Evolutionary conservation across 2,888 invertebrate genomes (phyloP).

Genomic region (Phorcus lineatus): DNA sequence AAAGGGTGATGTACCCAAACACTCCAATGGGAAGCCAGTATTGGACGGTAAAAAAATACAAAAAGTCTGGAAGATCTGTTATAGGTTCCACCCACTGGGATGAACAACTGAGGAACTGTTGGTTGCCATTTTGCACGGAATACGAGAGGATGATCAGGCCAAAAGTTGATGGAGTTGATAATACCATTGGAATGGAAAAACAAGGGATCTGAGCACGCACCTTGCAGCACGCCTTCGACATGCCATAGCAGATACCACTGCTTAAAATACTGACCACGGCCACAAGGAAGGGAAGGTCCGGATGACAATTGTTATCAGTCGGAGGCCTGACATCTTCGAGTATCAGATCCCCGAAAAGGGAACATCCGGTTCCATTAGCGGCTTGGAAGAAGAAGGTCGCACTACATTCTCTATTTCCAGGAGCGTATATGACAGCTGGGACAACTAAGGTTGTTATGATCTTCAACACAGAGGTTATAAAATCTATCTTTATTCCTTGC

Average conservation of each 20-base stretch:
- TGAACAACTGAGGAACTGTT: constrained; percentile 78
- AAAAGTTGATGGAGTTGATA: constrained; percentile 53
- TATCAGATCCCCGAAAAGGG: constrained; percentile 35
- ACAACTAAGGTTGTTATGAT: constrained; percentile 50
- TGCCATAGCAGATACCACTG: constrained; percentile 55
- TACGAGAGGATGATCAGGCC: constrained; percentile 54
- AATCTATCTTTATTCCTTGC: constrained; percentile 31
- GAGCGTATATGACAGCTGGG: constrained; percentile 47
- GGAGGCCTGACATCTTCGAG: constrained; percentile 33
- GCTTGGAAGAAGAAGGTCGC: constrained; percentile 43
- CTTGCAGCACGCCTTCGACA: constrained; percentile 58
- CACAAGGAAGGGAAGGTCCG: constrained; percentile 51
- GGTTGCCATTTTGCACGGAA: constrained; percentile 64
- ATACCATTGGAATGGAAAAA: constrained; percentile 53
- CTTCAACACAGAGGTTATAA: constrained; percentile 51
- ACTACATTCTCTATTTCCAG: constrained; percentile 41
- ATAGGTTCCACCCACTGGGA: constrained; percentile 88
- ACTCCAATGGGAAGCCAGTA: constrained; percentile 53
- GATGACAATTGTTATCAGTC: constrained; percentile 35
- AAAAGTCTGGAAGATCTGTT: constrained; percentile 80
- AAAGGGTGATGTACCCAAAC: constrained; percentile 48
- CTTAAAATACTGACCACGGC: constrained; percentile 50
- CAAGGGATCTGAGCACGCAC: constrained; percentile 56
- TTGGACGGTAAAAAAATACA: constrained; percentile 26
- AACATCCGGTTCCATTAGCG: constrained; percentile 28